Evolutionary conservation across 2,888 invertebrate species (phyloP).

Genomic region (Invenusta paracnida): DNA sequence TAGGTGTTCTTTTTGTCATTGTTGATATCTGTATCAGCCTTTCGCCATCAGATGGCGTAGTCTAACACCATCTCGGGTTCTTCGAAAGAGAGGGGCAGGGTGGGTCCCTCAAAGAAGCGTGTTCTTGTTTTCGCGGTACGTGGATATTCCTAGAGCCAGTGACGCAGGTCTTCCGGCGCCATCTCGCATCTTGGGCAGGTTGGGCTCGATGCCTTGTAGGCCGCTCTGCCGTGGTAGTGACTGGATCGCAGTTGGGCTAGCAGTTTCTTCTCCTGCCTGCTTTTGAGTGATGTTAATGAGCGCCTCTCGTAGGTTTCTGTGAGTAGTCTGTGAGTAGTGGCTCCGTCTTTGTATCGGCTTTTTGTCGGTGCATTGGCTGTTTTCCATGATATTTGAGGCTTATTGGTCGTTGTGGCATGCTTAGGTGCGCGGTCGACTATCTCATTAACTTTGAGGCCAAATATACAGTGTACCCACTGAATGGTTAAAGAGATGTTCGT

Average conservation of each 20-base stretch:
- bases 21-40: background rate
- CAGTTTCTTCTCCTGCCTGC: background rate
- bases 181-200: constrained; percentile 14
- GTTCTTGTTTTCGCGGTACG: background rate
- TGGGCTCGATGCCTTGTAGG: background rate
- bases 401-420: background rate
- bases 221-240: background rate
- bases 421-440: background rate
- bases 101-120: background rate
- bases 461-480: background rate
- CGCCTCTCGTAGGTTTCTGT: constrained; percentile 1
- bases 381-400: background rate
- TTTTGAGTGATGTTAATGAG: background rate
- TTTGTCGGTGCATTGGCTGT: constrained; percentile 11
- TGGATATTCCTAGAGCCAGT: background rate
- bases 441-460: background rate
- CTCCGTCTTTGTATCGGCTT: background rate
- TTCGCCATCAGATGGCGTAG: constrained; percentile 7
- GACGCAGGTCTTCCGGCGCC: constrained; percentile 10
- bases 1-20: background rate
- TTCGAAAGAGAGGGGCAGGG: background rate
- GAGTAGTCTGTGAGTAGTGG: background rate
- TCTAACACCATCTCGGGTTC: background rate
- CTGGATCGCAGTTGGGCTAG: constrained; percentile 5
- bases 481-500: background rate